Evolutionary conservation across 2,888 invertebrate species (phyloP).

Genomic region (Drosophila melanosoma): DNA sequence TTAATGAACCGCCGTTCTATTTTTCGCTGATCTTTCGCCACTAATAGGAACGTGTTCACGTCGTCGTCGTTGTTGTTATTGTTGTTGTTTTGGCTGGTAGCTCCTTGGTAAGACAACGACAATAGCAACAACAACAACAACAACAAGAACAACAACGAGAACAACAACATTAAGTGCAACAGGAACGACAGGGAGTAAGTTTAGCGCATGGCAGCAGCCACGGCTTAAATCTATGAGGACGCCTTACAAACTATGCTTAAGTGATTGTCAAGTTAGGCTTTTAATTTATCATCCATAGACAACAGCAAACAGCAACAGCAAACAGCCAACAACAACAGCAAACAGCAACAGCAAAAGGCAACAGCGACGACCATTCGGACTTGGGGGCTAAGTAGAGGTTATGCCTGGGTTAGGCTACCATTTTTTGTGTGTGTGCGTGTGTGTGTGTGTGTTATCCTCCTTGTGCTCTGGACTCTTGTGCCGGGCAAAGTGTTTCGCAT

Average conservation of each 20-base stretch:
- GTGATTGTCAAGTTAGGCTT: constrained; percentile 85
- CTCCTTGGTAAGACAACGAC: constrained; percentile 57
- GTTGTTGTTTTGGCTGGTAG: constrained; percentile 37
- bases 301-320: constrained; percentile 48
- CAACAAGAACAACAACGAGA: constrained; percentile 18
- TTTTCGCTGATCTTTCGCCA: constrained; percentile 83
- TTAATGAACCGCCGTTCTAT: constrained; percentile 84
- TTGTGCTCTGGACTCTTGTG: constrained; percentile 37
- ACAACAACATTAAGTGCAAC: constrained; percentile 30
- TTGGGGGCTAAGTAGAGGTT: constrained; percentile 76
- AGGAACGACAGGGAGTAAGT: constrained; percentile 59
- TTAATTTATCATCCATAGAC: constrained; percentile 84
- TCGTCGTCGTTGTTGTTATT: constrained; percentile 45
- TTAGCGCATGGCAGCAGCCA: constrained; percentile 58
- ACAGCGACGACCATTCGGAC: constrained; percentile 57
- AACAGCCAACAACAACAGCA: background rate
- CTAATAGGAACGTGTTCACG: constrained; percentile 82
- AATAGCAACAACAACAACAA: constrained; percentile 48
- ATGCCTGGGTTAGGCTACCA: constrained; percentile 74
- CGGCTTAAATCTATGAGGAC: constrained; percentile 80
- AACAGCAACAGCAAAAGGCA: constrained; percentile 40
- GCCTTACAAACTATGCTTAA: constrained; percentile 84
- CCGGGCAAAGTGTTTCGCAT: constrained; percentile 73
- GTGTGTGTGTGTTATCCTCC: constrained; percentile 12
- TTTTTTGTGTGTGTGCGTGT: constrained; percentile 29